Base-by-base conservation (phyloP, 2,797 vertebrate genomes). In the Artibeus lituratus region DNA sequence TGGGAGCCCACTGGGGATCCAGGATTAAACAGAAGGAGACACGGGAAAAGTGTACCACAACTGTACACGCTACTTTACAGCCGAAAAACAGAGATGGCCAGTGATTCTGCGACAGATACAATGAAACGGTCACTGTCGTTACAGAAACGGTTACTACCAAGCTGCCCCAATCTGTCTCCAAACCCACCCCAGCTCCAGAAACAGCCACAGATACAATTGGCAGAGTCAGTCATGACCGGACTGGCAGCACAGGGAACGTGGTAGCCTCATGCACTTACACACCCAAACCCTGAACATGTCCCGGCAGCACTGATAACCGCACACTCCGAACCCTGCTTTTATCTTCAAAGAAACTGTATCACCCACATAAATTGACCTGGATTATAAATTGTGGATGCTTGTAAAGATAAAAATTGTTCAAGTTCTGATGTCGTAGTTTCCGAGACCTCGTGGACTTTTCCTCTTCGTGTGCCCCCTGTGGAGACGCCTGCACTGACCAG, bases 321-420 rank as follows among this genome's bases (percentile, higher is more conserved):
- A 35, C 12, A 51, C n/a, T 65, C 21, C 35, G 59, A 96, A 70
- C 76, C 12, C 22, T 49, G 37, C 70, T 86, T 87, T 96, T 73
- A 91, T 87, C 88, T 95, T 92, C 91, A 97, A 69, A 84, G 51
- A 95, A 91, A 62, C n/a, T 72, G 26, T n/a, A 53, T 74, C 69
- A 10, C 16, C 70, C 83, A 73, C 53, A 87, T 35, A 88, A 81
- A 86, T 49, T 65, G 82, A 78, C 53, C 37, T 94, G 77, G 32
- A 32, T 37, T 72, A 37, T 32, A 78, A 92, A 84, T 19, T 47
- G n/a, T 57, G 24, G 35, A 47, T 26, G 69, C 16, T 39, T 83
- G 32, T 51, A 81, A 97, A 96, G 47, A 97, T 57, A 80, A 78
- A 53, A n/a, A 7, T 11, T 21, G 84, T 91, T 84, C 24, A 81